Evolutionary conservation across 2,113 vertebrate species (phyloP), one percentile per base, ranked within the genome.

Genomic region (Coryphaenoides rupestris): DNA sequence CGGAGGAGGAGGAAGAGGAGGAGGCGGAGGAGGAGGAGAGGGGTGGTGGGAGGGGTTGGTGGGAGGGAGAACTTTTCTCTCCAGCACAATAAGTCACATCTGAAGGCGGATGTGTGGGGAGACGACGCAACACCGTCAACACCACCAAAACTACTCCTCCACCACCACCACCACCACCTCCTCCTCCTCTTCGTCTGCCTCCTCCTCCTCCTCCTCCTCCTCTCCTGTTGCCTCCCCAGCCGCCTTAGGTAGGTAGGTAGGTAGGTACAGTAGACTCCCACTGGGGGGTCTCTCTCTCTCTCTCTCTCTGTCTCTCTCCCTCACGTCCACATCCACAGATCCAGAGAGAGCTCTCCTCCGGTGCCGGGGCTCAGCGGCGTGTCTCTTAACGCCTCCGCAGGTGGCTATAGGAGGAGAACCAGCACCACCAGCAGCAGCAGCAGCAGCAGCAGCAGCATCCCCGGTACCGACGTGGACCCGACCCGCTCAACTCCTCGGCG

Each of bases 51-150:
- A 12, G 0, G 33, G 33, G 9, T 2, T 40, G 33, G 33, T 7
- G 13, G 33, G 7, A 2, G 13, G 33, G 33, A 40, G 33, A 40
- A 40, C 33, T 40, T 12, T 40, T 40, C 55, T 61, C 57, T 67
- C 60, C 65, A n/a, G 17, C 69, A 65, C 61, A 17, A 56, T 67
- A 23, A 6, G 63, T 61, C 79, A 86, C 78, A 55, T 60, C 70
- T 70, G 68, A 56, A 65, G 72, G 26, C 77, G 66, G 73, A 80
- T 81, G 70, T 21, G 66, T 33, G 57, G 60, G 60, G 59, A 60
- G 53, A 21, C 52, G 40, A 74, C 71, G 72, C 73, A 65, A 77
- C n/a, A 70, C 70, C 62, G 75, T 75, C 67, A 70, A 59, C 63
- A 15, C 33, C 33, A 40, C 33, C 13, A 12, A 40, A 74, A 69